Evolutionary conservation across 2,888 invertebrate species (phyloP), one percentile per base, ranked within the genome.

Genomic region (Oxyteleia sp.): DNA sequence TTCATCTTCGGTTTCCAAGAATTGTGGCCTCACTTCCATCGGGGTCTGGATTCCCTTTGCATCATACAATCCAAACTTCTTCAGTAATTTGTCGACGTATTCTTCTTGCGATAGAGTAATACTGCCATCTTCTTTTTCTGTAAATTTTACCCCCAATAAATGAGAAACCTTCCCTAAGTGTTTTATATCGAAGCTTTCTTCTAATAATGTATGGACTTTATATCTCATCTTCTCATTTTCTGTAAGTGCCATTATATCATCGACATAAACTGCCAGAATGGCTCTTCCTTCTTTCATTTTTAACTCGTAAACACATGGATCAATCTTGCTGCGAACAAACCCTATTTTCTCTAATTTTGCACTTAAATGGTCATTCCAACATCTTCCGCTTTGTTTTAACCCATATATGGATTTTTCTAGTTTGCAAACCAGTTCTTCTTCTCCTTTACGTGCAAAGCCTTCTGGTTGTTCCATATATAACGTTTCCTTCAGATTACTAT

Each of bases 381-480:
- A 82, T 26, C 82, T 59, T 13, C 79, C 82, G 15, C 64, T 57
- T 47, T 84, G 85, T 41, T 85, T 82, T 15, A 84, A 20, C 0
- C 81, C 82, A 57, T 84, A 81, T 49, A 86, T 45, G 8, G 82
- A 66, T 47, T 81, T 83, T 11, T 69, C 43, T 23, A 85, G 35
- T 55, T 68, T 69, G 20, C 84, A 82, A 4, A 82, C 72, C 4
- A 72, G 18, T 13, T 69, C 51, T 23, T 84, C 71, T 66, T 72
- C 29, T 15, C 71, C 45, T 26, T 53, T 38, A 8, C 18, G 32
- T 7, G 13, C 18, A 38, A 85, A 82, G 32, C 78, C 71, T 38
- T 80, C 57, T 29, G 81, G 85, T 43, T 80, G 83, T 38, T 85
- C 68, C 83, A 85, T 85, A 20, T 72, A 83, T 13, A 83, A 47